Conservation (phyloP, 37 sponge, comb jelly and placozoan species). For the Agelas oroides region DNA sequence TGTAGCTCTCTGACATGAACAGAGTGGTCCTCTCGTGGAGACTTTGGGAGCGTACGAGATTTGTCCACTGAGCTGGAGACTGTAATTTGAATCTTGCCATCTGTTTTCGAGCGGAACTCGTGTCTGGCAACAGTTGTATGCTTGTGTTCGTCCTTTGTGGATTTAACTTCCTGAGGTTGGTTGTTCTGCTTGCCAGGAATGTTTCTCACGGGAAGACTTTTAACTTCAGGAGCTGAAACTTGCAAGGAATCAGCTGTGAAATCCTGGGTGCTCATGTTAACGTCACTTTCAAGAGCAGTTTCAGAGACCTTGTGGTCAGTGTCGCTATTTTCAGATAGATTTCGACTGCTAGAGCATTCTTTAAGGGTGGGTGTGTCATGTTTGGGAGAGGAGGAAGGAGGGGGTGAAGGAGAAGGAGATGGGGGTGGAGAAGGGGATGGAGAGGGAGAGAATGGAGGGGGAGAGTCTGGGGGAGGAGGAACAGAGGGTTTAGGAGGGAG, state of each 20-base stretch:
- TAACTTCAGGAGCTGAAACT: slow-evolving; percentile 11
- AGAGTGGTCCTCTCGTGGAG: neutral
- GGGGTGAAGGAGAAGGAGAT: neutral
- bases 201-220: slow-evolving; percentile 4
- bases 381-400: neutral
- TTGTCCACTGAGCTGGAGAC: slow-evolving; percentile 10
- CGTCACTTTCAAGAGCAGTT: too few species aligned
- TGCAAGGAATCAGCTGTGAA: neutral
- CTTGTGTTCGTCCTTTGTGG: too few species aligned
- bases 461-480: neutral
- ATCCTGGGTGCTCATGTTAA: too few species aligned
- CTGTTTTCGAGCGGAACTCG: neutral
- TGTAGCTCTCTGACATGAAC: slow-evolving; percentile 15
- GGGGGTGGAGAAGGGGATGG: neutral
- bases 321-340: too few species aligned
- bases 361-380: too few species aligned
- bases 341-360: too few species aligned
- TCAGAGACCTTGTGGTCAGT: too few species aligned
- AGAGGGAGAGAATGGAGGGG: neutral
- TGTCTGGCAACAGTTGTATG: too few species aligned
- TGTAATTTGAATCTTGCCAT: slow-evolving; percentile 13
- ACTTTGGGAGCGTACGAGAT: too few species aligned
- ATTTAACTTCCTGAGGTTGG: too few species aligned
- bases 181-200: too few species aligned
- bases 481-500: neutral